Base-by-base conservation (phyloP, 1,140 invertebrate genomes). In the Drosophila ambigua region DNA sequence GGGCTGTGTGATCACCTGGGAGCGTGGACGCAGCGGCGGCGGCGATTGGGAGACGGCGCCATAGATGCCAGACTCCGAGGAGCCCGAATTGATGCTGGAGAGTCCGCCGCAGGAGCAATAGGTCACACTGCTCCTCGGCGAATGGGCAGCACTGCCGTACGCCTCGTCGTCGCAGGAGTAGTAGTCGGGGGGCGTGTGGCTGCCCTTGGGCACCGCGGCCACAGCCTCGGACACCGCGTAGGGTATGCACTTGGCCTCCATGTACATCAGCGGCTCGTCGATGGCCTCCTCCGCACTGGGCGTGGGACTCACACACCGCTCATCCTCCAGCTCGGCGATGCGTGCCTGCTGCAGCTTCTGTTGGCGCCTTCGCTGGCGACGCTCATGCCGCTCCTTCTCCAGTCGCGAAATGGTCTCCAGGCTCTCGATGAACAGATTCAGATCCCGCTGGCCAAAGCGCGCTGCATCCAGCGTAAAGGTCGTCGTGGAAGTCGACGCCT, bases 161-260 rank as follows among this genome's bases (percentile, higher is more conserved):
- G 79, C 76, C 35, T 90, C 90, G 51, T 91, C 85, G 1, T 74
- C 73, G 23, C 79, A 83, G 13, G 72, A 50, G 16, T 76, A 67
- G 5, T 81, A 78, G 11, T 63, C 51, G 5, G 77, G 45, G 7
- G 28, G 7, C 16, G 35, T 20, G 6, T 1, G 5, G 13, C 2
- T 6, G 13, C 13, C 5, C 7, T 24, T 49, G 13, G 64, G 8
- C 1, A 16, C 35, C 1, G 35, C 2, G 1, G 58, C 15, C 15
- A 66, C 5, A 1, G 59, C 26, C 16, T 72, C 69, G 0, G 72
- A 81, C 4, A 81, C 55, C 35, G 66, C 67, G 48, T 89, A 76
- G 0, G 75, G 82, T 50, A 83, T 90, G 43, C 82, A 80, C 49
- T 90, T 90, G 46, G 80, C 67, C 31, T 88, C 83, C 54, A 88